Percentiles rank a stretch among this genome's conserved stretches.
phyloP scores from a whole-genome alignment of 2,888 invertebrate genomes.

The Trichogramma dendrolimi region DNA sequence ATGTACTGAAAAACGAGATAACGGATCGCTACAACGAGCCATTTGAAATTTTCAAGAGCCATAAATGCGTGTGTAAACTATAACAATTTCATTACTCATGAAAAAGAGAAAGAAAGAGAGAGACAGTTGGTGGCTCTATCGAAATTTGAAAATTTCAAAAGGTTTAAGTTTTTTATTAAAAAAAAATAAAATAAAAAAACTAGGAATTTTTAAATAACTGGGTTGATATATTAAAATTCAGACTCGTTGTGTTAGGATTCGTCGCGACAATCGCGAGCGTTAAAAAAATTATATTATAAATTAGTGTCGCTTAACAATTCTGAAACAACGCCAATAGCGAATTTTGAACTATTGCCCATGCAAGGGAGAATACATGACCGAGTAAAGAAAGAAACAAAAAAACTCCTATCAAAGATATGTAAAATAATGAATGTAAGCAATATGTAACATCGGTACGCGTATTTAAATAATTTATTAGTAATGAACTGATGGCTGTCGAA shows the following conservation, averaged over 20 bases:
- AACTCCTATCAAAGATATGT: constrained; percentile 27
- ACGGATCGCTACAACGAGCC: constrained; percentile 24
- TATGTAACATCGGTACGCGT: constrained; percentile 36
- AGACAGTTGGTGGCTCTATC: constrained; percentile 26
- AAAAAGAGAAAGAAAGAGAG: constrained; percentile 14
- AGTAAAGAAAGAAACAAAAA: constrained; percentile 29
- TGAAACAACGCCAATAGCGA: constrained; percentile 34
- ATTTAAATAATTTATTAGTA: constrained; percentile 25
- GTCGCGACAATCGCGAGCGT: constrained; percentile 18
- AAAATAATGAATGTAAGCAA: constrained; percentile 41
- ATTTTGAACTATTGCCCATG: constrained; percentile 41
- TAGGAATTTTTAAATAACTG: constrained; percentile 4
- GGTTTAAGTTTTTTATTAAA: constrained; percentile 20
- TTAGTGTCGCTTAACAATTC: constrained; percentile 27
- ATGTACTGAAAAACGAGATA: constrained; percentile 25
- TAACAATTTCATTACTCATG: neutral
- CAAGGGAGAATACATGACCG: constrained; percentile 4
- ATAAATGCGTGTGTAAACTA: neutral
- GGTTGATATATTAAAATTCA: constrained; percentile 42
- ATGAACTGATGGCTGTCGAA: constrained; percentile 21
- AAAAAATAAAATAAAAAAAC: no score
- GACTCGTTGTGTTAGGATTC: constrained; percentile 35
- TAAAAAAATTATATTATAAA: constrained; percentile 30
- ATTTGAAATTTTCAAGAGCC: constrained; percentile 32
- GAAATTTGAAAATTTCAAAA: constrained; percentile 37